Percentiles rank a stretch among this genome's conserved stretches.
These are phyloP conservation scores for Saxidomus purpurata DNA, from an alignment of 1,140 invertebrate species.

Conservation along the genomic window DNA sequence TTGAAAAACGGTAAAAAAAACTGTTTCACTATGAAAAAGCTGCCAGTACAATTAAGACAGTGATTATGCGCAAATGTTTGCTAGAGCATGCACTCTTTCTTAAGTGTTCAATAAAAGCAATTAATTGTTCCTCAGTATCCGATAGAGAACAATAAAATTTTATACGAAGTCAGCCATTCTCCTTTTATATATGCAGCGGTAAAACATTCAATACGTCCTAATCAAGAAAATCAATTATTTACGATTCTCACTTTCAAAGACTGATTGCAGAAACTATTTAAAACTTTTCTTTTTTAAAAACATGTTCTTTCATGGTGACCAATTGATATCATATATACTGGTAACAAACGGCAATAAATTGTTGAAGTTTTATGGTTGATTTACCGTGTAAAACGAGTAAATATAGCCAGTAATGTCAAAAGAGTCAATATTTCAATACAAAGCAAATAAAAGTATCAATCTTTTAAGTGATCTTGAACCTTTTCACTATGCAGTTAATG, in stretches of 20 bases:
- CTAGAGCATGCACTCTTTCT: neutral
- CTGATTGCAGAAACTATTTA: too few species aligned
- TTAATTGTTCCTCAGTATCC: neutral
- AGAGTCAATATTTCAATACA: conserved; percentile 26
- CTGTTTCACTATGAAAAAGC: too few species aligned
- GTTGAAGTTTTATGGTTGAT: neutral
- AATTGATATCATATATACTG: neutral
- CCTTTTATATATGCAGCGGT: neutral
- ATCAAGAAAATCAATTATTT: conserved; percentile 39
- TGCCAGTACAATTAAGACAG: too few species aligned
- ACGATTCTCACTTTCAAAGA: conserved; percentile 15
- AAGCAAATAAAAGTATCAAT: conserved; percentile 9
- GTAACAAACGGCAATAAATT: conserved; percentile 6
- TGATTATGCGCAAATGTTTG: too few species aligned
- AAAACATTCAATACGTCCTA: neutral
- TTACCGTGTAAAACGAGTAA: conserved; percentile 14
- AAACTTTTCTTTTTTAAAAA: neutral
- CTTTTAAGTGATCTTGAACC: neutral
- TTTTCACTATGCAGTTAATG: neutral
- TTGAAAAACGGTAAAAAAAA: too few species aligned
- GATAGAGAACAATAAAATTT: neutral
- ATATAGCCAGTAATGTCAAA: neutral
- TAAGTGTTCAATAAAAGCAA: conserved; percentile 6
- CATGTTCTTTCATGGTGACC: neutral
- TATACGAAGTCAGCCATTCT: neutral